phyloP scores from a whole-genome alignment of 2,113 vertebrate species.

The Sinocyclocheilus anshuiensis region DNA sequence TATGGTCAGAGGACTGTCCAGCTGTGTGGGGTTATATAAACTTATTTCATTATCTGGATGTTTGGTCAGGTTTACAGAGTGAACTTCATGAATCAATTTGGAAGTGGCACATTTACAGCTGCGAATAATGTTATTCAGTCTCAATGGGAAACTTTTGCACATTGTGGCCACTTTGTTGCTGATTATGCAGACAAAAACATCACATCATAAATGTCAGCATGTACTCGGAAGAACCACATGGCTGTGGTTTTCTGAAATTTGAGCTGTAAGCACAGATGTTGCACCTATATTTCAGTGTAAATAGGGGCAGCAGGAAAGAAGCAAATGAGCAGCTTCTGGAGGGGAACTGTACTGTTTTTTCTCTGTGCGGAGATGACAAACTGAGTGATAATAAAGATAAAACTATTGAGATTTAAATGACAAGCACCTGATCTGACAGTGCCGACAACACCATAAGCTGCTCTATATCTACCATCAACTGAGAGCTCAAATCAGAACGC shows the following conservation, averaged over 20 bases:
- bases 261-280: background rate
- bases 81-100: slow-evolving; percentile 21
- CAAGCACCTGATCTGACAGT: background rate
- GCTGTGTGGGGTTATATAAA: slow-evolving; percentile 2
- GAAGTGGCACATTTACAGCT: slow-evolving; percentile 4
- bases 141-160: background rate
- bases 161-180: background rate
- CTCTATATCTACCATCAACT: background rate
- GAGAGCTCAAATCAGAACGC: background rate
- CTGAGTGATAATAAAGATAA: background rate
- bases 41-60: background rate
- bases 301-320: background rate
- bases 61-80: background rate
- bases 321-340: background rate
- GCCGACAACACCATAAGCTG: slow-evolving; percentile 30
- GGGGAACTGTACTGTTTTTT: background rate
- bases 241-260: slow-evolving; percentile 6
- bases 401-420: background rate
- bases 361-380: background rate
- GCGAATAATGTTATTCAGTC: background rate
- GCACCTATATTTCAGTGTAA: slow-evolving; percentile 1
- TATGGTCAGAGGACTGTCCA: background rate
- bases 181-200: slow-evolving; percentile 2
- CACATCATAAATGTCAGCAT: background rate
- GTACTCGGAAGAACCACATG: background rate